A percentile compares a stretch with the other conserved stretches of the same genome.
Evolutionary conservation across 2,888 invertebrate genomes (phyloP).

Genomic region (Chesias legatella): DNA sequence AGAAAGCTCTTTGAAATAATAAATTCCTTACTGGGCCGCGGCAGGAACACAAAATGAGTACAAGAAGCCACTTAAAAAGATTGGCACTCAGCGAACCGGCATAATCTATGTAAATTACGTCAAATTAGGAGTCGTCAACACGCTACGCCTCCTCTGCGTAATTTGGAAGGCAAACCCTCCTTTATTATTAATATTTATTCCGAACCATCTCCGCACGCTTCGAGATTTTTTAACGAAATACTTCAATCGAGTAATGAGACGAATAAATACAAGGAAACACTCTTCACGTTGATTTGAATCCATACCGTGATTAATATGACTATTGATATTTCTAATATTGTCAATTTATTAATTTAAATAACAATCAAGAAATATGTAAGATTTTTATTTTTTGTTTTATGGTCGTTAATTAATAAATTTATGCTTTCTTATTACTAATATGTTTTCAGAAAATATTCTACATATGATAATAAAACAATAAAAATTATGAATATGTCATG

Average conservation of each 20-base stretch:
- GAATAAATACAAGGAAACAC: slow-evolving; percentile 53
- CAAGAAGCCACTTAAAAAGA: slow-evolving; percentile 79
- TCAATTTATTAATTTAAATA: no score
- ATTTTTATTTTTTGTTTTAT: no score
- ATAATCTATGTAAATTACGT: slow-evolving; percentile 80
- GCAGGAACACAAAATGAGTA: slow-evolving; percentile 72
- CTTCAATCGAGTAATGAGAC: slow-evolving; percentile 62
- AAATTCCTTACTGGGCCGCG: slow-evolving; percentile 66
- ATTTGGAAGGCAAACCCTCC: slow-evolving; percentile 76
- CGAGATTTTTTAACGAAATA: slow-evolving; percentile 52
- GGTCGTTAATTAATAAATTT: no score
- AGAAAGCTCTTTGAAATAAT: slow-evolving; percentile 61
- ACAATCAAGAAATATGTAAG: no score
- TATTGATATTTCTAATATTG: slow-evolving; percentile 1
- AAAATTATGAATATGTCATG: no score
- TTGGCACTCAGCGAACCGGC: slow-evolving; percentile 79
- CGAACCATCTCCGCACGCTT: slow-evolving; percentile 58
- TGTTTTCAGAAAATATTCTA: no score
- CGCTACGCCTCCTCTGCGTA: slow-evolving; percentile 64
- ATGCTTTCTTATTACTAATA: no score
- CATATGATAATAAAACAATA: no score
- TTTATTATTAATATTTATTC: slow-evolving; percentile 80
- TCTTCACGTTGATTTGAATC: slow-evolving; percentile 18
- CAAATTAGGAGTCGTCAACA: slow-evolving; percentile 80
- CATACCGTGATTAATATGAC: slow-evolving; percentile 3